Base-by-base conservation (phyloP, 1,140 invertebrate genomes). In the Hyphantria cunea region DNA sequence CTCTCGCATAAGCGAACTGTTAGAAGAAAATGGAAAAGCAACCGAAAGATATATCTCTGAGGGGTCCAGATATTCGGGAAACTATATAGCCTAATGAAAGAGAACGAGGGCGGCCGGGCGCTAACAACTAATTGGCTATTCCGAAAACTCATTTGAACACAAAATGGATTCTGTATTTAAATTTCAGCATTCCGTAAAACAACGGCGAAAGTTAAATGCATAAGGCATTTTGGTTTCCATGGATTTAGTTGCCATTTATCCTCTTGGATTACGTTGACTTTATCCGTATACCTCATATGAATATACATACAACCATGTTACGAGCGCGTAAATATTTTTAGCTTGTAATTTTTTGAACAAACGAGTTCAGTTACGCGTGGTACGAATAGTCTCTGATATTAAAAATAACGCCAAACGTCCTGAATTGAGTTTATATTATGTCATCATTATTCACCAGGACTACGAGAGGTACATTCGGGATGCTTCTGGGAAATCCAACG, bases 101-200 rank as follows among this genome's bases (percentile, higher is more conserved):
- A 66, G 82, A 88, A 85, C 82, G 85, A 86, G 87, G 84, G 83
- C 80, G 81, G 84, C 78, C 78, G 78, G 81, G 80, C 85, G 86
- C 88, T 90, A 90, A 90, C 88, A 90, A 90, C 86, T 90, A 89
- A 90, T 90, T 88, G 88, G 78, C 88, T 84, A 90, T 89, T 90
- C 85, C 79, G 77, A 87, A 90, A 90, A 90, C 88, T 90, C 88
- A 89, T 90, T 90, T 88, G 84, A 88, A 90, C 86, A 84, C 84
- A 89, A 88, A 90, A 90, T 89, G 88, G 88, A 82, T 90, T 90
- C 77, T 80, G 85, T 90, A 90, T 90, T 90, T 90, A 90, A 90
- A 90, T 90, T 90, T 86, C 74, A 82, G 76, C 77, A 84, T 90
- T 89, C 79, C 68, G 75, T 90, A 84, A 86, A 86, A 89, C 80